Base-by-base conservation (phyloP, 2,113 vertebrate species). In the Limnothrissa miodon region DNA sequence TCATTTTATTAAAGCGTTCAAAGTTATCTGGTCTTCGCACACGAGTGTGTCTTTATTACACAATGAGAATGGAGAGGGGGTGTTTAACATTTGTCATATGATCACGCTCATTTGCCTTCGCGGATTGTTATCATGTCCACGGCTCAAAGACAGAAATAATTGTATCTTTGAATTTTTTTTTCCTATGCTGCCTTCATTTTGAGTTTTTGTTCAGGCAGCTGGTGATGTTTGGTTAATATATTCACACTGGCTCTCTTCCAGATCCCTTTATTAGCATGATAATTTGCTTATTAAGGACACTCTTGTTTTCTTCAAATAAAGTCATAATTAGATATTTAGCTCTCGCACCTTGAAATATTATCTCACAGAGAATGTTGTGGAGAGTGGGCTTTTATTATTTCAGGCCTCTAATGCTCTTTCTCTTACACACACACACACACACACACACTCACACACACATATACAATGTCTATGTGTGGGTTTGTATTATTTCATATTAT, bases 231-330 rank as follows among this genome's bases (percentile, higher is more conserved):
- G 86, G 15, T 21, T 93, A 92, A 94, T 93, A 88, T 94, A 91
- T 87, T 93, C 91, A 90, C 90, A 90, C 39, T 92, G 92, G 91
- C 91, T 91, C 89, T 87, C 90, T 87, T 92, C 91, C 92, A 91
- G 89, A 92, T 86, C 19, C 80, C 89, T 88, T 93, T 93, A 93
- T 94, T 94, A 95, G 93, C 93, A 92, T 91, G 90, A 90, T 94
- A 90, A 94, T 93, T 93, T 94, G 91, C 93, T 93, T 93, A 93
- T 94, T 94, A 94, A 94, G 93, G 93, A 90, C 87, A 87, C 90
- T 90, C 92, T 93, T 94, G 92, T 94, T 94, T 93, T 93, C 92
- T 94, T 94, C 94, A 94, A 94, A 94, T 94, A 93, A 94, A 93
- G 92, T 90, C 92, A 94, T 94, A 94, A 94, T 94, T 93, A 94